phyloP scores from a whole-genome alignment of 2,888 invertebrate genomes.

The Iselma pallidipennis region DNA sequence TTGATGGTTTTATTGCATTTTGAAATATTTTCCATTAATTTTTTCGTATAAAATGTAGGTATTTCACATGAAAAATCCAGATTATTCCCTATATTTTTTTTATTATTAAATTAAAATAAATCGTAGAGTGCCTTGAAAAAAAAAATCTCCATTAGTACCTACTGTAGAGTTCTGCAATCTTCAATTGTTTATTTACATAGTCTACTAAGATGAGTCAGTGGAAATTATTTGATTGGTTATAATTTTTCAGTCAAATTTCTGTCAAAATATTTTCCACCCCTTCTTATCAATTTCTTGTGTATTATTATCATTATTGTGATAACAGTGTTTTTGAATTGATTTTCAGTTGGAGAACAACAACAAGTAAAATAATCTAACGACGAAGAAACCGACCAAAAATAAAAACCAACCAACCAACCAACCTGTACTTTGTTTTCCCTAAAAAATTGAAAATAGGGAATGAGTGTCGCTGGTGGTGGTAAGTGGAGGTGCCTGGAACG shows the following conservation, averaged over 20 bases:
- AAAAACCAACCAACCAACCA: conserved; percentile 34
- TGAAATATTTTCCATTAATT: too few species aligned
- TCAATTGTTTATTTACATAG: conserved; percentile 21
- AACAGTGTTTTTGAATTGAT: too few species aligned
- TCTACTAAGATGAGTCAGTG: conserved; percentile 13
- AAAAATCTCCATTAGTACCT: neutral
- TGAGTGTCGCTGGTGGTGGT: conserved; percentile 53
- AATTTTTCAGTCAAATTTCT: neutral
- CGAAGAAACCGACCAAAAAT: conserved; percentile 10
- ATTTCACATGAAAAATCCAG: too few species aligned
- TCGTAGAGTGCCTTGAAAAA: too few species aligned
- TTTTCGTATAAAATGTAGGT: too few species aligned
- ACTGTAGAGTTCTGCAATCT: neutral
- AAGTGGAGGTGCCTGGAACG: conserved; percentile 73
- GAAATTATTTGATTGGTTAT: conserved; percentile 4
- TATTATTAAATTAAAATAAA: too few species aligned
- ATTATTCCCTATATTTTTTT: too few species aligned
- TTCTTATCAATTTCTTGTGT: too few species aligned
- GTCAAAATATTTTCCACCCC: too few species aligned
- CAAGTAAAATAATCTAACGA: neutral
- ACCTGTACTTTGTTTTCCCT: conserved; percentile 8
- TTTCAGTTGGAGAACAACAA: too few species aligned
- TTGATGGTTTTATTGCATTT: conserved; percentile 47
- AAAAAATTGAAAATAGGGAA: conserved; percentile 45
- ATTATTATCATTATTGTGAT: too few species aligned